Base-by-base conservation (phyloP, 2,888 invertebrate genomes). In the Scrobipalpa costella region DNA sequence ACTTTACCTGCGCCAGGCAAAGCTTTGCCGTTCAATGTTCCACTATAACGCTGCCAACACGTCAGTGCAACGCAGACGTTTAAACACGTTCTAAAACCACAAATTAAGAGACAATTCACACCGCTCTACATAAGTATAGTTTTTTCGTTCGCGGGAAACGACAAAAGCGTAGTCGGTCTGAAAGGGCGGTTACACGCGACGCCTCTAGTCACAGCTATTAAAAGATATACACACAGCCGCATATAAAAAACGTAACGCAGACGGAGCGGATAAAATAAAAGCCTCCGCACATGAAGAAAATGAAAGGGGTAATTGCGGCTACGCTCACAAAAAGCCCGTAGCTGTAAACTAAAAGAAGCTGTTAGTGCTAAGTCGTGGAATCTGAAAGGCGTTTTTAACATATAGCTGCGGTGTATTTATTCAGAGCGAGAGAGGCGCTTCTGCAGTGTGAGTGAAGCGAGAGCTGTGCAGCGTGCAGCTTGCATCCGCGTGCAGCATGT, bases 301-400 rank as follows among this genome's bases (percentile, higher is more conserved):
- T 81, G 81, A 86, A 85, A 83, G 81, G 81, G 85, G 85, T 86
- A 87, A 88, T 87, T 84, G 85, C 81, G 80, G 81, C 77, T 76
- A 73, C 73, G 75, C 73, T 76, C 69, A 84, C 83, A 83, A 80
- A 86, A 84, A 83, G 77, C 77, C 75, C 70, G 74, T 77, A 77
- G 81, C 80, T 77, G 79, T 81, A 81, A 84, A 86, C 80, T 83
- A 81, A 84, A 84, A 83, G 83, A 81, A 84, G 81, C 80, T 80
- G 82, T 83, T 80, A 80, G 74, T 73, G 79, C 72, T 77, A 79
- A 81, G 79, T 77, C 76, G 78, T 72, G 77, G 72, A 78, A 78
- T 80, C 75, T 75, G 77, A 76, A 76, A 78, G 77, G 73, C 73
- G 76, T 72, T 73, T 74, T 59, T 50, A 50, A 61, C 69, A 69